Base-by-base conservation (phyloP, 1,140 invertebrate genomes). In the Bombyx mandarina region DNA sequence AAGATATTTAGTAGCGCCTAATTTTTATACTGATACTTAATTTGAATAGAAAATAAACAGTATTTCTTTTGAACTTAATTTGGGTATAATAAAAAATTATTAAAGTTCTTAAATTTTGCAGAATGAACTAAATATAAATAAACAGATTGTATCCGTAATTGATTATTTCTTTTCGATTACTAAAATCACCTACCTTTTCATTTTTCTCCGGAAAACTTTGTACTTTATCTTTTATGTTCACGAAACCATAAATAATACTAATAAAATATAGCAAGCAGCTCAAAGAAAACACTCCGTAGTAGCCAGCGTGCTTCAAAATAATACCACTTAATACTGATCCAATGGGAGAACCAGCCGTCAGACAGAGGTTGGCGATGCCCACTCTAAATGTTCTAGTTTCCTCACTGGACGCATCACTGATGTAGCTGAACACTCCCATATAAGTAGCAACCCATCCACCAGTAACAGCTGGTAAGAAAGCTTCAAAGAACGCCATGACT, bases 261-360 rank as follows among this genome's bases (percentile, higher is more conserved):
- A 94, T 82, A n/a, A 93, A 70, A 69, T 94, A 94, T 63, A 94
- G 88, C 3, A 89, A 71, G 0, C 92, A 90, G 52, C 93, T 92
- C 52, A 94, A 91, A 0, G 90, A 88, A 73, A 94, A 95, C 3
- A 95, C 91, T 44, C 94, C 94, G 69, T 95, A 95, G 73, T 94
- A 95, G 3, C 94, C 93, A 44, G 94, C 91, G 74, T 92, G 87
- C 57, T 92, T 89, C 46, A 90, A 82, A 35, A 92, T 73, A 10
- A 94, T 88, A 0, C 93, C 93, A 67, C 93, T 93, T 1, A 95
- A 80, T 3, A 93, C 92, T 71, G 93, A 91, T 9, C 93, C 94
- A 9, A 95, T 91, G 0, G 94, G 94, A 54, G 88, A 81, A 42
- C 88, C 87, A 8, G 88, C 66, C 6, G 82, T 88, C 60, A 90